Conservation (phyloP, 2,113 vertebrate species). For the Labeo catla region DNA sequence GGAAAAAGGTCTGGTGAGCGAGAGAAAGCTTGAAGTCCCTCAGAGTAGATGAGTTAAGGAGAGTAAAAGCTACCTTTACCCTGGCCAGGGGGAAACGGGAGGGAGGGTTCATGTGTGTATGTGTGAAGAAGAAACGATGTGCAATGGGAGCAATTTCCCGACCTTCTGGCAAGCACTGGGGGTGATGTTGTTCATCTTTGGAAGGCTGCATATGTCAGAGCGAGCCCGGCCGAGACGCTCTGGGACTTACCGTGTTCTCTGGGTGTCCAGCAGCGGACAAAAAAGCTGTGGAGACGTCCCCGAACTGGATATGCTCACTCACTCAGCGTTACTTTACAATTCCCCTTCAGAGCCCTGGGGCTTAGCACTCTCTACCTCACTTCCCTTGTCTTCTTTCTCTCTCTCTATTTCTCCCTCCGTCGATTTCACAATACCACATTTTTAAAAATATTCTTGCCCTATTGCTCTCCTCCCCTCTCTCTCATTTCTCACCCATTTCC, state of each 20-base stretch:
- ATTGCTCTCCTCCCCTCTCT: conserved; percentile 9
- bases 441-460: conserved; percentile 42
- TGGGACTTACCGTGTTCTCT: conserved; percentile 85
- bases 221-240: conserved; percentile 80
- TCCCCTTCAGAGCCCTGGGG: conserved; percentile 86
- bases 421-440: conserved; percentile 23
- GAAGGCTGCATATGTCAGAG: conserved; percentile 89
- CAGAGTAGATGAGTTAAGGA: conserved; percentile 85
- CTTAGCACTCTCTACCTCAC: conserved; percentile 59
- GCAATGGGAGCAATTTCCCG: conserved; percentile 96
- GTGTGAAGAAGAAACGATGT: conserved; percentile 73
- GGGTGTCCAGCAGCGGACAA: conserved; percentile 79
- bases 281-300: conserved; percentile 86
- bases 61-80: conserved; percentile 88
- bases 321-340: conserved; percentile 91
- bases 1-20: conserved; percentile 74
- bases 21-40: conserved; percentile 69
- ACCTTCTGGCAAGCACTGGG: conserved; percentile 89
- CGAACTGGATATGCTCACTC: conserved; percentile 87
- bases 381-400: conserved; percentile 34
- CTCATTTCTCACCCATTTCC: conserved; percentile 25
- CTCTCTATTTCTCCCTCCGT: conserved; percentile 42
- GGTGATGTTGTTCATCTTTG: conserved; percentile 95
- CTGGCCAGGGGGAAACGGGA: conserved; percentile 73
- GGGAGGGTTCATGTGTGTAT: conserved; percentile 58